Conservation (phyloP, 2,888 invertebrate genomes). For the Apodemia hepburni region DNA sequence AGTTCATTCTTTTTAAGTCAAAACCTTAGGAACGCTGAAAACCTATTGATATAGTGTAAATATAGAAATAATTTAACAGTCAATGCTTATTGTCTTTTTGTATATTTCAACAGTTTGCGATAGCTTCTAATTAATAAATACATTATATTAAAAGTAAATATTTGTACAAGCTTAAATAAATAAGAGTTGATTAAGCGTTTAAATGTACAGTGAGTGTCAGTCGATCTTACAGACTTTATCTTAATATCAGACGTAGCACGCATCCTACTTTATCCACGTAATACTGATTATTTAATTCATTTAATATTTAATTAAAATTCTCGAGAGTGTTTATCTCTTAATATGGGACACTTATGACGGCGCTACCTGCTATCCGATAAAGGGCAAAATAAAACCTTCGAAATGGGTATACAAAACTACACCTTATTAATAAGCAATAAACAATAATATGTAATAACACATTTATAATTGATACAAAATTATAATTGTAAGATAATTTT, state of each 20-base stretch:
- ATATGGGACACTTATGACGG: conserved; percentile 79
- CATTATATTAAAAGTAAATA: conserved; percentile 38
- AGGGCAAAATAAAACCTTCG: conserved; percentile 53
- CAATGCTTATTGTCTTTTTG: conserved; percentile 28
- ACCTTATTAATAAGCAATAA: conserved; percentile 67
- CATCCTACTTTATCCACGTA: conserved; percentile 73
- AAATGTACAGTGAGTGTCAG: conserved; percentile 50
- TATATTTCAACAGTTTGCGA: conserved; percentile 46
- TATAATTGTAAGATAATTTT: conserved; percentile 77
- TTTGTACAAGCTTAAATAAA: conserved; percentile 46
- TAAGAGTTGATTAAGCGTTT: conserved; percentile 40
- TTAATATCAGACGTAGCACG: conserved; percentile 61
- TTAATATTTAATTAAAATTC: conserved; percentile 80
- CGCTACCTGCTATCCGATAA: conserved; percentile 74
- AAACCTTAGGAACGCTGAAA: conserved; percentile 17
- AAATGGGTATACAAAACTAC: conserved; percentile 54
- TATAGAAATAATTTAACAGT: conserved; percentile 21
- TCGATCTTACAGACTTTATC: conserved; percentile 54
- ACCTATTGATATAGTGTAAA: background rate
- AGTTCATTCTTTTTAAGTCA: conserved; percentile 13
- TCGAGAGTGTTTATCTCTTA: conserved; percentile 76
- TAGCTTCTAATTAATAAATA: conserved; percentile 41
- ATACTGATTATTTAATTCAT: conserved; percentile 79
- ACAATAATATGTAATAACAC: conserved; percentile 63
- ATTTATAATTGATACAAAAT: conserved; percentile 68